Percentiles rank a stretch among this genome's conserved stretches.
Evolutionary conservation across 30 jellyfish, hydroid and myxozoan species (phyloP).

Genomic region (Pelagia noctiluca): DNA sequence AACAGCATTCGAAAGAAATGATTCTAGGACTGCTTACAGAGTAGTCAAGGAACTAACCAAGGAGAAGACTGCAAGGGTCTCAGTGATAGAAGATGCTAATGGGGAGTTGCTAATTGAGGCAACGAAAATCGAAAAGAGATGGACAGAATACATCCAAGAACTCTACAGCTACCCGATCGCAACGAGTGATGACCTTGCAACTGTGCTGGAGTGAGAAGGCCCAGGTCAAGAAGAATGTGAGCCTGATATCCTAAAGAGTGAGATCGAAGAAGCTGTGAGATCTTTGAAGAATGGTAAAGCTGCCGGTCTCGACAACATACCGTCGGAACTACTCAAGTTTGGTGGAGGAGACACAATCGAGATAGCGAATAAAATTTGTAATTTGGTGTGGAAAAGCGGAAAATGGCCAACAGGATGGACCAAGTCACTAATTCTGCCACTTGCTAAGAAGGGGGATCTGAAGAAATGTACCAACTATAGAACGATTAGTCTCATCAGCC

Average conservation of each 20-base stretch:
- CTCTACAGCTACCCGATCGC: conserved; percentile 14
- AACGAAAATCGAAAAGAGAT: neutral
- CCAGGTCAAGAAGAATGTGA: neutral
- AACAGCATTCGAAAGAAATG: conserved; percentile 41
- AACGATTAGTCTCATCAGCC: conserved; percentile 31
- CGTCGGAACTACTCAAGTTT: neutral
- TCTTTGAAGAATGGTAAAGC: conserved; percentile 49
- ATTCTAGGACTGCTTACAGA: neutral
- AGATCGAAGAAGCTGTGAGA: conserved; percentile 23
- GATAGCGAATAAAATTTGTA: neutral
- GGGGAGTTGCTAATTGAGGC: conserved; percentile 3
- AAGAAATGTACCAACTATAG: conserved; percentile 38
- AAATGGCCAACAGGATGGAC: conserved; percentile 26
- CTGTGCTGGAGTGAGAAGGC: neutral
- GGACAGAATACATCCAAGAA: conserved; percentile 16
- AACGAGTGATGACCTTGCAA: neutral
- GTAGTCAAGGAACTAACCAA: conserved; percentile 10
- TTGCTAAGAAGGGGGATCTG: conserved; percentile 24
- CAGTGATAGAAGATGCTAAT: conserved; percentile 6
- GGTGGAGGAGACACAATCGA: conserved; percentile 24
- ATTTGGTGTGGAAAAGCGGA: conserved; percentile 14
- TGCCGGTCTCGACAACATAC: conserved; percentile 39
- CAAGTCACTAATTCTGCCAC: neutral
- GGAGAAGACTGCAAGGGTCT: neutral
- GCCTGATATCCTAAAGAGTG: conserved; percentile 12